Conservation (phyloP, 2,113 vertebrate genomes). For the Melanocharis versteri region DNA sequence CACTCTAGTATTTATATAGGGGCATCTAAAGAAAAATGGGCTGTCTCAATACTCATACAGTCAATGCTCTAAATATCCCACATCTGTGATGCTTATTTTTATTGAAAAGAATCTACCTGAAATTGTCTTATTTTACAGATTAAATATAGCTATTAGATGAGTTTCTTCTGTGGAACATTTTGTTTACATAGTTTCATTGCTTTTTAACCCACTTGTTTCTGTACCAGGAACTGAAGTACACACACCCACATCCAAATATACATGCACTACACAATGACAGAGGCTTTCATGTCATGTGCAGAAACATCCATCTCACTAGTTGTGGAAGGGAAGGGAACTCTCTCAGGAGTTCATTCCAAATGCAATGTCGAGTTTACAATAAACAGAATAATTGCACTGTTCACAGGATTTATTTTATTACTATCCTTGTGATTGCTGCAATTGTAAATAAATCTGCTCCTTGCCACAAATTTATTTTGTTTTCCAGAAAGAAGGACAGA, state of each 20-base stretch:
- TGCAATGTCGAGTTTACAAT: slow-evolving; percentile 44
- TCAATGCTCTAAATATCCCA: neutral
- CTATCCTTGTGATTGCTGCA: slow-evolving; percentile 16
- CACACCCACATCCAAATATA: neutral
- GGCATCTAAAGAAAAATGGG: neutral
- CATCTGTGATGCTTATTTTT: neutral
- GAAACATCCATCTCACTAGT: neutral
- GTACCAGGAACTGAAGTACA: neutral
- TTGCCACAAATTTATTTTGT: slow-evolving; percentile 36
- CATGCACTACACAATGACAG: neutral
- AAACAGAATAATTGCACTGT: slow-evolving; percentile 45
- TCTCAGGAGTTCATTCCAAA: slow-evolving; percentile 17
- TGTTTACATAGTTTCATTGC: neutral
- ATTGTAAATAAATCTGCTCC: slow-evolving; percentile 44
- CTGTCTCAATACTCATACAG: neutral
- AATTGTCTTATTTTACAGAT: neutral
- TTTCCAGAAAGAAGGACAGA: slow-evolving; percentile 23
- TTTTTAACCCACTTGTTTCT: neutral
- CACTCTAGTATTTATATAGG: neutral
- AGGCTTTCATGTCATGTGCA: neutral
- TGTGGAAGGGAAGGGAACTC: neutral
- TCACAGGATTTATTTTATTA: slow-evolving; percentile 45
- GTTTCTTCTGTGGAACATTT: neutral
- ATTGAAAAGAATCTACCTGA: neutral
- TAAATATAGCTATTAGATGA: neutral